These are phyloP conservation scores for Rachycentron canadum DNA, from an alignment of 2,797 vertebrate species.

Conservation along the genomic window DNA sequence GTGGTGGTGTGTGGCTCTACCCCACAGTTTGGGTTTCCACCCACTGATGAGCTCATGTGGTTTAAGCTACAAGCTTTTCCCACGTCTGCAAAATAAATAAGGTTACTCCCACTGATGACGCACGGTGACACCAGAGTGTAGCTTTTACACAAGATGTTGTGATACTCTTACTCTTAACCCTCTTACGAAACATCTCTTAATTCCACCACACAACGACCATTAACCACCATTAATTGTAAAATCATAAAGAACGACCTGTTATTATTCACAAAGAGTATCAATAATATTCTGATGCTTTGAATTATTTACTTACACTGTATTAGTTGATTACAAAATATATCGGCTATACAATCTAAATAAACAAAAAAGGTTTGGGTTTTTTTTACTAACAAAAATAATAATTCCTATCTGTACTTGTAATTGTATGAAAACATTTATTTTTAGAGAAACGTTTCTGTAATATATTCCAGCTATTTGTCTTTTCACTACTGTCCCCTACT, in stretches of 20 bases:
- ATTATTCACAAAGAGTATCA: not conserved
- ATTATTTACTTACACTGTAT: not conserved
- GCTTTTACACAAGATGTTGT: conserved; percentile 22
- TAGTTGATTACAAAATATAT: too few species aligned
- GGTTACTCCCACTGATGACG: conserved; percentile 27
- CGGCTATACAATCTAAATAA: too few species aligned
- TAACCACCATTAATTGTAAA: not conserved
- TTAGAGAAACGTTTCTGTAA: too few species aligned
- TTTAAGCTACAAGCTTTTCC: conserved; percentile 44
- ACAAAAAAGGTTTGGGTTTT: too few species aligned
- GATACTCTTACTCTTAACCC: not conserved
- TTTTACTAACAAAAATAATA: not conserved
- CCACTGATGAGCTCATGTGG: conserved; percentile 49
- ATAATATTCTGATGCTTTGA: not conserved
- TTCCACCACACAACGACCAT: not conserved
- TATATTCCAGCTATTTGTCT: too few species aligned
- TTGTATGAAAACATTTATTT: too few species aligned
- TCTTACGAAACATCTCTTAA: conserved; percentile 3
- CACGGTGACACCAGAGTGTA: not conserved
- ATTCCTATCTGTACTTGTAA: too few species aligned
- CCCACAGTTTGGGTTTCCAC: conserved; percentile 42
- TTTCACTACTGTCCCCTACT: too few species aligned
- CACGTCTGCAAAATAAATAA: conserved; percentile 43
- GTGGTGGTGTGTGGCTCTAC: conserved; percentile 21
- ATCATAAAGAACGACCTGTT: not conserved